phyloP scores from a whole-genome alignment of 2,113 vertebrate genomes.

The Alethe castanea region DNA sequence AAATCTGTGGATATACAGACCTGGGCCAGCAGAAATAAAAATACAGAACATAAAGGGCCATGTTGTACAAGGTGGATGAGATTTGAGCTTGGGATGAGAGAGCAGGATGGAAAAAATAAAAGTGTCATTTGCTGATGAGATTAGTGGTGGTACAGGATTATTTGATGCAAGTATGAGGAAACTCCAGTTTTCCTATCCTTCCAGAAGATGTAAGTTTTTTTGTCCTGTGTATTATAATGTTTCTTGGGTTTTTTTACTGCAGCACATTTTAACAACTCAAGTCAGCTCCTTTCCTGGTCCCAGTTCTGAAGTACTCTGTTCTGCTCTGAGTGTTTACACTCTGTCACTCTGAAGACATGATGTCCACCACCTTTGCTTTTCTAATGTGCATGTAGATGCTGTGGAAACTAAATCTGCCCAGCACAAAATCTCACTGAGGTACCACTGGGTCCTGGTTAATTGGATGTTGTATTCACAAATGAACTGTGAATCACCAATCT shows the following conservation, averaged over 20 bases:
- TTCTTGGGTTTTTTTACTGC: not conserved
- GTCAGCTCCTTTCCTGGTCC: not conserved
- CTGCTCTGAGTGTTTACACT: not conserved
- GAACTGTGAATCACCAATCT: not conserved
- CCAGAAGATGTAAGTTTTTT: not conserved
- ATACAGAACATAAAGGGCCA: not conserved
- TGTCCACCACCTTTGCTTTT: not conserved
- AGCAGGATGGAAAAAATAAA: not conserved
- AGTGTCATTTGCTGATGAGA: not conserved
- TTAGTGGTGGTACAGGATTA: not conserved
- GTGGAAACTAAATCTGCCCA: not conserved
- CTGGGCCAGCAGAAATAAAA: not conserved
- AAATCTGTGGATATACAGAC: not conserved
- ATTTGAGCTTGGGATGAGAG: not conserved
- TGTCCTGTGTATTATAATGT: not conserved
- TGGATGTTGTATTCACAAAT: not conserved
- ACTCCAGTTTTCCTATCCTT: not conserved
- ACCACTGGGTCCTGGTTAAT: not conserved
- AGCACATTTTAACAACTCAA: not conserved
- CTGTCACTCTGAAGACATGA: not conserved
- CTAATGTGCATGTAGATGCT: not conserved
- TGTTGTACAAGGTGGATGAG: not conserved
- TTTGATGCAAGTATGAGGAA: not conserved
- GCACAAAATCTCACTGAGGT: not conserved
- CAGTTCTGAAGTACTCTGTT: not conserved